These are phyloP conservation scores for Oppia nitens DNA, from an alignment of 1,140 invertebrate species.

Conservation along the genomic window DNA sequence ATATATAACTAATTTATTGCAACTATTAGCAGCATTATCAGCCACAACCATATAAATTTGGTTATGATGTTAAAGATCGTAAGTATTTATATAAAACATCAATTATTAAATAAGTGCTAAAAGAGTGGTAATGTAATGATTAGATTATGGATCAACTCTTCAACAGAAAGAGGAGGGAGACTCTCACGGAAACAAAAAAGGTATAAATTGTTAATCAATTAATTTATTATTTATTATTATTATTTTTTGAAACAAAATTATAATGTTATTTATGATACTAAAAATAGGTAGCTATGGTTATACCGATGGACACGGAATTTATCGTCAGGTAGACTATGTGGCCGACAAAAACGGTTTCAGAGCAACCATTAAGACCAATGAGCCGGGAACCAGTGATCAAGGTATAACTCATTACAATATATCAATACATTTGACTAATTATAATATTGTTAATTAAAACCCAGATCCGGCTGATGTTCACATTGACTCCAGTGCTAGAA, in stretches of 20 bases:
- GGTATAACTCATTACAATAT: conserved; percentile 8
- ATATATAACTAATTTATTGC: too few relatives aligned
- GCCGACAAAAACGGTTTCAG: conserved; percentile 17
- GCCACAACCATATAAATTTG: conserved; percentile 18
- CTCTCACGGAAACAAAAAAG: conserved; percentile 11
- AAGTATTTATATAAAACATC: too few relatives aligned
- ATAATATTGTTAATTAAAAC: neutral
- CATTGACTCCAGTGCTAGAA: conserved; percentile 9
- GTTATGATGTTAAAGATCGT: conserved; percentile 15
- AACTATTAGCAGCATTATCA: too few relatives aligned
- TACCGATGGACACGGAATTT: conserved; percentile 16
- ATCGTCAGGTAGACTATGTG: conserved; percentile 17
- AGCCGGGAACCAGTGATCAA: conserved; percentile 18
- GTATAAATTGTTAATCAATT: neutral
- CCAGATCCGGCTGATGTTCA: conserved; percentile 16
- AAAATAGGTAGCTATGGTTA: conserved; percentile 15
- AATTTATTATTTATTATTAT: neutral
- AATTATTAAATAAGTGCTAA: too few relatives aligned
- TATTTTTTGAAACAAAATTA: neutral
- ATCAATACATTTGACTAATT: neutral
- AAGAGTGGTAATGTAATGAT: neutral
- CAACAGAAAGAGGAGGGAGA: conserved; percentile 9
- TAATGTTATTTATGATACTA: neutral
- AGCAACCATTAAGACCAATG: conserved; percentile 16
- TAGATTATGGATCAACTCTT: neutral